Conservation (phyloP, 2,888 invertebrate genomes). For the Tromatobia lineatoria region DNA sequence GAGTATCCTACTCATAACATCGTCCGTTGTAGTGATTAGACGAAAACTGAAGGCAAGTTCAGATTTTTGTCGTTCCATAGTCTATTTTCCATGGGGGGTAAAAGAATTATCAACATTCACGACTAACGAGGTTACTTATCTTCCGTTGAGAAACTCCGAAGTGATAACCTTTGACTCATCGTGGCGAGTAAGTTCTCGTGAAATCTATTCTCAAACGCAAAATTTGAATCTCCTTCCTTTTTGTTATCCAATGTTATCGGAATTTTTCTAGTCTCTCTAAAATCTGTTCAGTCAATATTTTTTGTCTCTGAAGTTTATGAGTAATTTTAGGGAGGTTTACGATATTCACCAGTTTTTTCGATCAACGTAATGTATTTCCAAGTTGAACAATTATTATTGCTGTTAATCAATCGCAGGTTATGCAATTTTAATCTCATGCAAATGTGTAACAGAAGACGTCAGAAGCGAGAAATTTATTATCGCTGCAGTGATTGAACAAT, state of each 20-base stretch:
- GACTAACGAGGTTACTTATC: constrained; percentile 45
- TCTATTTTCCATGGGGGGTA: constrained; percentile 32
- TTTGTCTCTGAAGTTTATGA: not conserved
- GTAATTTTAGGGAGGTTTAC: not conserved
- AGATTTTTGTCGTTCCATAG: constrained; percentile 46
- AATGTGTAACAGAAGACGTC: constrained; percentile 24
- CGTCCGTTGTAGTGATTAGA: constrained; percentile 55
- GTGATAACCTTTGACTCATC: constrained; percentile 40
- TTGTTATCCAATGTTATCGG: not conserved
- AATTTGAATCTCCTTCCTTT: constrained; percentile 16
- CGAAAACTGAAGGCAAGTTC: constrained; percentile 64
- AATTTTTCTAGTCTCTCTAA: not conserved
- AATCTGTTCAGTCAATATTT: not conserved
- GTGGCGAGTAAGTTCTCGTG: not conserved
- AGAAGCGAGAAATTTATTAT: constrained; percentile 13
- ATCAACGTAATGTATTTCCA: not conserved
- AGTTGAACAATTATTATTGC: not conserved
- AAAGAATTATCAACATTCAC: constrained; percentile 16
- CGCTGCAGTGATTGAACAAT: constrained; percentile 28
- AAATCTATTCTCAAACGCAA: constrained; percentile 27
- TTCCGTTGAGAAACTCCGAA: constrained; percentile 64
- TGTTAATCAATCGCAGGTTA: constrained; percentile 30
- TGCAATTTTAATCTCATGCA: constrained; percentile 27
- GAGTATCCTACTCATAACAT: constrained; percentile 73
- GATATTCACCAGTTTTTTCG: constrained; percentile 19